phyloP scores from a whole-genome alignment of 2,888 invertebrate species.

The Phasia obesa region DNA sequence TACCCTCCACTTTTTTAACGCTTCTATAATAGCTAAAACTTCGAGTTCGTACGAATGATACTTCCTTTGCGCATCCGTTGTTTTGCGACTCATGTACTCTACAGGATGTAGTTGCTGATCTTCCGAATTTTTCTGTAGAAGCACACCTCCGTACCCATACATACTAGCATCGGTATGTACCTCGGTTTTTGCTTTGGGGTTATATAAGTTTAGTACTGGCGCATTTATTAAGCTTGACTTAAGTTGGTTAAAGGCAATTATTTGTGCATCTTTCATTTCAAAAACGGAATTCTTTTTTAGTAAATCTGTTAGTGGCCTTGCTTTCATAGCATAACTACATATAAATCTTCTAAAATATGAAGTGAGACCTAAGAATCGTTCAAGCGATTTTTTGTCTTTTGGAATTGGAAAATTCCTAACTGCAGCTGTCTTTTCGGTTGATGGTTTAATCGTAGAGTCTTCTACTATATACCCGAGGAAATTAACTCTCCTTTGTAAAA shows the following conservation, averaged over 20 bases:
- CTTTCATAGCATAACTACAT: conserved; percentile 38
- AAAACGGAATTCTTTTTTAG: conserved; percentile 71
- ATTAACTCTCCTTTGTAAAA: conserved; percentile 56
- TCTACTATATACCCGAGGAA: conserved; percentile 63
- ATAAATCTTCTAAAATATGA: conserved; percentile 69
- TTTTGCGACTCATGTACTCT: conserved; percentile 72
- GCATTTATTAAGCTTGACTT: conserved; percentile 16
- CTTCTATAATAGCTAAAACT: too few species aligned
- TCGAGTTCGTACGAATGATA: conserved; percentile 75
- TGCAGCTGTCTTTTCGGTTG: conserved; percentile 46
- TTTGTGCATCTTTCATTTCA: conserved; percentile 68
- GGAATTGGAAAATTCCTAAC: conserved; percentile 54
- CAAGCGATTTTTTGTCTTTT: conserved; percentile 12
- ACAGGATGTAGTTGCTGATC: too few species aligned
- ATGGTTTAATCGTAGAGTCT: conserved; percentile 54
- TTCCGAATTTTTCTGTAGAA: conserved; percentile 40
- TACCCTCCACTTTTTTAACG: too few species aligned
- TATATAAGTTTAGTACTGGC: conserved; percentile 36
- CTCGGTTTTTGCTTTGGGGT: conserved; percentile 20
- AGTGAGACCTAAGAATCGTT: conserved; percentile 56
- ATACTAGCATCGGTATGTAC: conserved; percentile 29
- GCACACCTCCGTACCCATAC: conserved; percentile 12
- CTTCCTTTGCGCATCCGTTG: conserved; percentile 71
- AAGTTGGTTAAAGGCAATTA: conserved; percentile 25
- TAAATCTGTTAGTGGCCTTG: conserved; percentile 52